Base-by-base conservation (phyloP, 2,888 invertebrate genomes). In the Blastobasis adustella region DNA sequence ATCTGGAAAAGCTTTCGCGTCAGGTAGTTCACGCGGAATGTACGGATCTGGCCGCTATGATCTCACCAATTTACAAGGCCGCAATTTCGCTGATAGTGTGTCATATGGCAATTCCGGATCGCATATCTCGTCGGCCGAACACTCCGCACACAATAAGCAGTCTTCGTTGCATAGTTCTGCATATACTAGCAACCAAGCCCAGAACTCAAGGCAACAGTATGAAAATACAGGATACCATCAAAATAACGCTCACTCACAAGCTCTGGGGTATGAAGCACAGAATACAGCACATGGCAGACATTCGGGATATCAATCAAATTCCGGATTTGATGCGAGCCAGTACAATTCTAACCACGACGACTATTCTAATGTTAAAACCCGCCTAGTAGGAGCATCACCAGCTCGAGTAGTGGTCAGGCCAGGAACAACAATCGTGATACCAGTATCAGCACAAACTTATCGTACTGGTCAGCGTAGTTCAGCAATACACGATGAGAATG, bases 21-120 rank as follows among this genome's bases (percentile, higher is more conserved):
- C 86, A 37, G 88, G 82, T n/a, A 87, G 79, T 55, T 81, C 89
- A 4, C 74, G 82, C 59, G 89, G 89, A 42, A 61, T 78, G 41
- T 87, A 76, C 56, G 87, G 87, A 23, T 76, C 83, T 6, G 79
- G 86, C 41, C 60, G 71, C 49, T 82, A 69, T 50, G 84, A 87
- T 55, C 67, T 82, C 1, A 76, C 75, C 48, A 83, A 82, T 54
- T 67, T 88, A 6, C 66, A 72, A 50, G 87, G 86, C 8, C 78
- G 88, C 47, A 83, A 84, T 60, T 88, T 88, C 58, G 76, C 74
- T 49, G 86, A 88, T 64, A 67, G 78, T 36, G 54, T 52, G 7
- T 57, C 66, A 39, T 63, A 56, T 47, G 71, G 58, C 9, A 62
- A 63, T 51, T 65, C 71, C n/a, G 69, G 73, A 8, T 51, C 52